phyloP scores from a whole-genome alignment of 2,888 invertebrate species.

The Philonicus albiceps region DNA sequence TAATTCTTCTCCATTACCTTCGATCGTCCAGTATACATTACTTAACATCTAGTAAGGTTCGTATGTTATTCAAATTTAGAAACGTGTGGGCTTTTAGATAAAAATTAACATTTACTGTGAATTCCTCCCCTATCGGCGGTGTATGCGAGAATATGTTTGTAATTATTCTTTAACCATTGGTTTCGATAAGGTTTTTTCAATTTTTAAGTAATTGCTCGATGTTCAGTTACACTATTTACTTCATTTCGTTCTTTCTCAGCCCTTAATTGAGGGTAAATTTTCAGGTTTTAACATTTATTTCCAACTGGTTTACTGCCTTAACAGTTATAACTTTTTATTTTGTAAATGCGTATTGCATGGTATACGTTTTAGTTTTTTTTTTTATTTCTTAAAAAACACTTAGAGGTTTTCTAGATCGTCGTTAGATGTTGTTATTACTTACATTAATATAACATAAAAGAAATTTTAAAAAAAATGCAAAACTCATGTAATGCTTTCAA shows the following conservation, averaged over 20 bases:
- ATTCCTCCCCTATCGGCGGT: background rate
- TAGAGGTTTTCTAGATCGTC: background rate
- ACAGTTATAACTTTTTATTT: background rate
- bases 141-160: background rate
- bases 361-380: background rate
- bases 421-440: background rate
- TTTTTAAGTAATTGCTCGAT: background rate
- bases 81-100: background rate
- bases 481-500: background rate
- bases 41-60: background rate
- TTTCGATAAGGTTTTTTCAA: background rate
- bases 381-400: background rate
- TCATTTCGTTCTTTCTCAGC: background rate
- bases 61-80: background rate
- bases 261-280: background rate
- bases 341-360: background rate
- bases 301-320: background rate
- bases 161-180: background rate
- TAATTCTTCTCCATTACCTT: background rate
- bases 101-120: background rate
- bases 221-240: background rate
- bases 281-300: background rate
- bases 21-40: background rate
- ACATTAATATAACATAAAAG: background rate
- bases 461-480: background rate